Conservation (phyloP, 2,113 vertebrate species). For the Meles meles region DNA sequence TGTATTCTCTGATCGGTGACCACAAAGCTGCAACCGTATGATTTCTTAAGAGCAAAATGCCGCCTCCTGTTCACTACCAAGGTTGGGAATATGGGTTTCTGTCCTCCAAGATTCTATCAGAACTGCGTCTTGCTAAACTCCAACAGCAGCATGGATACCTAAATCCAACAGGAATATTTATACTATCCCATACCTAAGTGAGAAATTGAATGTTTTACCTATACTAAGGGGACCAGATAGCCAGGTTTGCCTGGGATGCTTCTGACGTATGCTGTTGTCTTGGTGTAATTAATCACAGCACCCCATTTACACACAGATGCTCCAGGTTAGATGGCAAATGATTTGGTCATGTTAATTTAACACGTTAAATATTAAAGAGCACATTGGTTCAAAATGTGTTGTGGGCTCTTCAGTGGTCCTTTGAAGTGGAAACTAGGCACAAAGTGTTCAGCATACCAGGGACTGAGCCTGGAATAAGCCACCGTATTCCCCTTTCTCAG, state of each 20-base stretch:
- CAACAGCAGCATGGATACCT: background rate
- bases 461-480: background rate
- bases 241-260: background rate
- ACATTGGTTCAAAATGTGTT: background rate
- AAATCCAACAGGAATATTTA: background rate
- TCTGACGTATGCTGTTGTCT: background rate
- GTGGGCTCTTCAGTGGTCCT: background rate
- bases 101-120: background rate
- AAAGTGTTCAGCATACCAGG: background rate
- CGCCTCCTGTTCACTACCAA: background rate
- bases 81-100: background rate
- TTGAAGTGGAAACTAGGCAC: background rate
- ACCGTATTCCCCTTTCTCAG: background rate
- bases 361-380: background rate
- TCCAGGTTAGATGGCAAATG: background rate
- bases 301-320: background rate
- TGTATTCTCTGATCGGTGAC: background rate
- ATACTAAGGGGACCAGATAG: background rate
- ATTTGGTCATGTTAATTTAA: background rate
- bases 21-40: background rate
- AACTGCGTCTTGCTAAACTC: background rate
- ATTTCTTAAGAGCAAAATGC: background rate
- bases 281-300: background rate
- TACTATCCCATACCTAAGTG: background rate
- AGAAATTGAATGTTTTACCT: background rate